Evolutionary conservation across 2,888 invertebrate species (phyloP).

Genomic region (Monoplex corrugatus): DNA sequence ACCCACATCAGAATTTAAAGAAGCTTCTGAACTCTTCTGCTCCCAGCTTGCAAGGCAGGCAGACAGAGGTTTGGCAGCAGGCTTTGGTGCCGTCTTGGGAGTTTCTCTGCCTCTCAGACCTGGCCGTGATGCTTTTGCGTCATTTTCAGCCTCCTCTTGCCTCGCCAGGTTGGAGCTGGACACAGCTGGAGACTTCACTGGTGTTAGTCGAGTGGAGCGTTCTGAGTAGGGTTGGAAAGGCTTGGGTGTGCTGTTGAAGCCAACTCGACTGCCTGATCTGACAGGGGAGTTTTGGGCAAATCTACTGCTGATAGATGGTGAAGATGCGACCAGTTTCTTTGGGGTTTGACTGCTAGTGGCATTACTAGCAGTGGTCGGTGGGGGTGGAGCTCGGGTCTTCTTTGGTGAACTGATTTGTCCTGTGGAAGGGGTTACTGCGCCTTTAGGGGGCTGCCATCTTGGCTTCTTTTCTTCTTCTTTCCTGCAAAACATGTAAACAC

Average conservation of each 20-base stretch:
- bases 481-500: constrained; percentile 60
- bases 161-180: constrained; percentile 20
- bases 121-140: constrained; percentile 35
- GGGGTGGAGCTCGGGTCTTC: constrained; percentile 59
- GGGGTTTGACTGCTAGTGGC: constrained; percentile 27
- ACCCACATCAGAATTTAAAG: constrained; percentile 45
- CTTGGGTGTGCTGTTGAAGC: constrained; percentile 57
- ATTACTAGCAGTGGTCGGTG: constrained; percentile 55
- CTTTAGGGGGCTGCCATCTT: constrained; percentile 74
- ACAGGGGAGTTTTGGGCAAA: neutral
- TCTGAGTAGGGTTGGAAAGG: constrained; percentile 51
- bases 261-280: constrained; percentile 50
- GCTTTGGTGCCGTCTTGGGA: constrained; percentile 58
- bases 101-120: constrained; percentile 61
- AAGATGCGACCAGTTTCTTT: constrained; percentile 35
- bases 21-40: constrained; percentile 66
- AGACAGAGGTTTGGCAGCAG: constrained; percentile 72
- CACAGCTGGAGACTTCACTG: constrained; percentile 49
- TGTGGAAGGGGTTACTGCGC: constrained; percentile 23
- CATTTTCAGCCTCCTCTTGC: neutral
- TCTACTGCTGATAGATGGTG: constrained; percentile 50
- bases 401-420: constrained; percentile 53
- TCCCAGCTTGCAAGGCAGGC: constrained; percentile 75
- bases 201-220: neutral
- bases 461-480: constrained; percentile 76